Conservation (phyloP, 2,797 vertebrate species). For the Sebastes paucispinis region DNA sequence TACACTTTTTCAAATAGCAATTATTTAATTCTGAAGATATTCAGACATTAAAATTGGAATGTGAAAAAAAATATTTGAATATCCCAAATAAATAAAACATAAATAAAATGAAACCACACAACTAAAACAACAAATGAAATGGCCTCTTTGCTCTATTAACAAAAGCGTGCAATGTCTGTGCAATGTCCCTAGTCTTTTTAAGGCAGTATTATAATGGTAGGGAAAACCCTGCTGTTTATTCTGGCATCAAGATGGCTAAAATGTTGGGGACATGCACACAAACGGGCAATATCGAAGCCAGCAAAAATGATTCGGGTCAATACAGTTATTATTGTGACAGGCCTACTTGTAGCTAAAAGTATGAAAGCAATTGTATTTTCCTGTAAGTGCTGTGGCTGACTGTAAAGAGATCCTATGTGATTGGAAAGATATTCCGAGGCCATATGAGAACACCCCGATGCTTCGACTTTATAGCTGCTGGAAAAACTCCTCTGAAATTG, state of each 20-base stretch:
- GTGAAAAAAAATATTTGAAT: fast-evolving
- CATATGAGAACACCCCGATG: not conserved
- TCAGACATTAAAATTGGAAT: too few relatives aligned
- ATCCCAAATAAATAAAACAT: not conserved
- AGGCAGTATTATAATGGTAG: not conserved
- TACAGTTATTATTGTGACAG: not conserved
- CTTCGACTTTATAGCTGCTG: not conserved
- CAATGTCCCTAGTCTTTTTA: too few relatives aligned
- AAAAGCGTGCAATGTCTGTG: too few relatives aligned
- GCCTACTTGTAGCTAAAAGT: not conserved
- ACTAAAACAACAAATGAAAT: too few relatives aligned
- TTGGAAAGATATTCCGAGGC: not conserved
- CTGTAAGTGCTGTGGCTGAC: not conserved
- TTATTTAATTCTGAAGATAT: too few relatives aligned
- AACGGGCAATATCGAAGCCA: not conserved
- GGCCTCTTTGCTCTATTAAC: fast-evolving
- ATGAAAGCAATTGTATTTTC: not conserved
- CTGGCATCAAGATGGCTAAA: not conserved
- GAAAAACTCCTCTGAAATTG: not conserved
- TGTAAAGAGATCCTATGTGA: not conserved
- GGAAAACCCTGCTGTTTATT: not conserved
- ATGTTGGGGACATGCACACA: not conserved
- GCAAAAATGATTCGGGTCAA: not conserved
- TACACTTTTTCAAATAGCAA: too few relatives aligned
- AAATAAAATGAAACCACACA: not conserved